A percentile compares a stretch with the other conserved stretches of the same genome.
Evolutionary conservation across 2,113 vertebrate genomes (phyloP).

Genomic region (Aptenodytes patagonicus): DNA sequence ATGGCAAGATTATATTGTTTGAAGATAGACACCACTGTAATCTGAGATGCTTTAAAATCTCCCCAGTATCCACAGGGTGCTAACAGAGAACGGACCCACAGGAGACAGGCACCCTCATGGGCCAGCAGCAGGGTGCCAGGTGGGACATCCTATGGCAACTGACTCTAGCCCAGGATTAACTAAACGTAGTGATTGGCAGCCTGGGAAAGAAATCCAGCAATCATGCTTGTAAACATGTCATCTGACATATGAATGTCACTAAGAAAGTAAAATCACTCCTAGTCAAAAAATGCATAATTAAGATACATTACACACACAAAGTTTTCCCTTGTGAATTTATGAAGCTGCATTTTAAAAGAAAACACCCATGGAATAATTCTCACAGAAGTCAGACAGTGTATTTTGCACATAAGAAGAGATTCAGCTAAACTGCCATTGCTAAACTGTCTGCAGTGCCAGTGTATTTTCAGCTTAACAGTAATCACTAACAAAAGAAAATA

Average conservation of each 20-base stretch:
- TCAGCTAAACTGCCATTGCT: background rate
- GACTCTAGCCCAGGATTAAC: background rate
- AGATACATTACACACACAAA: background rate
- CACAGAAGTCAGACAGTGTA: background rate
- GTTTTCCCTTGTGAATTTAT: background rate
- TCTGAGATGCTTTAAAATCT: background rate
- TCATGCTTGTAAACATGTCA: background rate
- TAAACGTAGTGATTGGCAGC: background rate
- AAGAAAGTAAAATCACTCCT: background rate
- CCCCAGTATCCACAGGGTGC: background rate
- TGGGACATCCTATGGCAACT: background rate
- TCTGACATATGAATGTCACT: background rate
- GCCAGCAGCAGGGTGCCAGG: background rate
- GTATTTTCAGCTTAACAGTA: background rate
- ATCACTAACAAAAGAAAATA: background rate
- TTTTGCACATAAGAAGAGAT: background rate
- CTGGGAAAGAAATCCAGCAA: background rate
- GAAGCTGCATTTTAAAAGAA: background rate
- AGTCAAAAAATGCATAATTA: background rate
- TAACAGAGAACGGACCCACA: background rate
- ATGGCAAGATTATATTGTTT: background rate
- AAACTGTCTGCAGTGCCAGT: background rate
- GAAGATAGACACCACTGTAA: background rate
- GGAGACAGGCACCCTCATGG: accelerated
- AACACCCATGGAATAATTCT: background rate